Evolutionary conservation across 2,797 vertebrate species (phyloP), one percentile per base, ranked within the genome.

Genomic region (Lacerta agilis): DNA sequence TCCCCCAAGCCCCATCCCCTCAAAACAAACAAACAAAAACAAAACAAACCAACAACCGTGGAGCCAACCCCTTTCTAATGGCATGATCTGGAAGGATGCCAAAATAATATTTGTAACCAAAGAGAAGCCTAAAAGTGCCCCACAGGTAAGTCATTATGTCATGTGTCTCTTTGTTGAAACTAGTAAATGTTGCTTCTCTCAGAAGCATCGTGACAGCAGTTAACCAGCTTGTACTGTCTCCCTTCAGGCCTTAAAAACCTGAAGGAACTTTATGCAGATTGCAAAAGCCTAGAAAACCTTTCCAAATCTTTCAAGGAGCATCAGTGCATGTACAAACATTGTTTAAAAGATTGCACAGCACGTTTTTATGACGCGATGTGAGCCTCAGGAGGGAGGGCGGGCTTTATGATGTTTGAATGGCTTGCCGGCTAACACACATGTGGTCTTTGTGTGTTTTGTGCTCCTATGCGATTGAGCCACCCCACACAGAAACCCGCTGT

Each of bases 401-500:
- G 36, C 61, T 33, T 49, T 33, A 1, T 2, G 11, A 66, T 0
- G 1, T 2, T 27, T 61, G n/a, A 20, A 0, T 1, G n/a, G n/a
- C 66, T 23, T 49, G 27, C 41, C 43, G 15, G 73, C 36, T 71
- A 55, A 18, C 36, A 36, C 49, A 79, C 72, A 79, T 64, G n/a
- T n/a, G 4, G 36, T 25, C n/a, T 36, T 25, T 38, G 38, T 73
- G 8, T 33, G 75, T 38, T 3, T 66, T 66, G 29, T 36, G 43
- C 72, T 71, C 64, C 8, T 20, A 17, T n/a, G 41, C 29, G 49
- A 36, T 9, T 49, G n/a, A 33, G 2, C 1, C 0, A 18, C 20
- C 13, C 0, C 4, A 3, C 4, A 4, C 49, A 23, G n/a, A 49
- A 1, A 0, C 2, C 67, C 18, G 45, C 8, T 0, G 6, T 15